Conservation (phyloP, 2,113 vertebrate species). For the human (Homo sapiens) region DNA sequence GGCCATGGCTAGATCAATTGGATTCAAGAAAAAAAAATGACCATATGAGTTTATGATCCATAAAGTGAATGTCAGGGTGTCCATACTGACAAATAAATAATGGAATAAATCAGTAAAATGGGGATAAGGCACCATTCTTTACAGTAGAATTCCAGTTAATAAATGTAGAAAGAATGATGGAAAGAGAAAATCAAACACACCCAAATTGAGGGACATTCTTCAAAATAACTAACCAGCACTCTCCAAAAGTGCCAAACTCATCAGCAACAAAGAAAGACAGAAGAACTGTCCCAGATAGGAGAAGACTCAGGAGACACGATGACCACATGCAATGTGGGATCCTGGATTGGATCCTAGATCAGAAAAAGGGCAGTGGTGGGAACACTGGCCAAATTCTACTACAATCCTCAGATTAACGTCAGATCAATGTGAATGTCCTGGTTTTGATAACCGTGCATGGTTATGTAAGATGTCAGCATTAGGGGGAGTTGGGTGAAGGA, state of each 20-base stretch:
- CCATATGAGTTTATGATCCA: background rate
- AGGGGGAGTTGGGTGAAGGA: background rate
- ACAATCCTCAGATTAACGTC: background rate
- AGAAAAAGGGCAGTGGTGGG: background rate
- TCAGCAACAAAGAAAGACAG: background rate
- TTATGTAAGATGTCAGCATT: background rate
- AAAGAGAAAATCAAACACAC: conserved; percentile 9
- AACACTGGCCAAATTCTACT: background rate
- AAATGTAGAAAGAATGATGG: background rate
- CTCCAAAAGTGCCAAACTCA: background rate
- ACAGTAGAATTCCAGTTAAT: background rate
- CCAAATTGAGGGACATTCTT: background rate
- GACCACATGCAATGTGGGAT: background rate
- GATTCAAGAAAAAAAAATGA: background rate
- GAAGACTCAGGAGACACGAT: background rate
- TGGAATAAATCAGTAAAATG: background rate
- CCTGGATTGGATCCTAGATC: background rate
- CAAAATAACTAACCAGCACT: background rate
- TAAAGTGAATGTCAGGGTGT: background rate
- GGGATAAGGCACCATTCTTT: background rate
- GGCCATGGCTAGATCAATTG: background rate
- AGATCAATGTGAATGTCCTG: background rate
- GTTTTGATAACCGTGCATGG: background rate
- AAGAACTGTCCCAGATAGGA: background rate
- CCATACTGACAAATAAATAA: background rate